Conservation (phyloP, 2,113 vertebrate species). For the Takifugu bimaculatus region DNA sequence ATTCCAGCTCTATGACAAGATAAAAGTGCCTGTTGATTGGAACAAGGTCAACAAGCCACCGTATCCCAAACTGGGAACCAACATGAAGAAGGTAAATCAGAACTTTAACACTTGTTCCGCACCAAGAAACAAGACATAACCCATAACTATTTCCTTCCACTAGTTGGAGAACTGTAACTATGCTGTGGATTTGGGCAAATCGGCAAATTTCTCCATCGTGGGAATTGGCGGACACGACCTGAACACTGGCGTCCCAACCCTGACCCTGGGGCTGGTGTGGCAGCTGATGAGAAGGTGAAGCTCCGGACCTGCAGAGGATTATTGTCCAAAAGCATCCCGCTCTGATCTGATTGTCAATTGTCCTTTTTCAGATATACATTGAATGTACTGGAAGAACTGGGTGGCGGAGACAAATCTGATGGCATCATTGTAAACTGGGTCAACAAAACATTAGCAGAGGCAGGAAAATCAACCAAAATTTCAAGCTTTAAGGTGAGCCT, state of each 20-base stretch:
- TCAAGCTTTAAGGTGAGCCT: conserved; percentile 86
- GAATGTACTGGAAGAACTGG: conserved; percentile 89
- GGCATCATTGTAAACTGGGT: conserved; percentile 90
- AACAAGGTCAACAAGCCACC: conserved; percentile 91
- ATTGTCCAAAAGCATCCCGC: not conserved
- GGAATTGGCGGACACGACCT: conserved; percentile 95
- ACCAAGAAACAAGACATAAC: not conserved
- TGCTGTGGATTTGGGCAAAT: conserved; percentile 89
- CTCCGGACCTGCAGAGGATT: not conserved
- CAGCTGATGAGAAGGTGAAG: conserved; percentile 95
- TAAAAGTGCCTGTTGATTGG: conserved; percentile 94
- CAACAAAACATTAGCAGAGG: conserved; percentile 82
- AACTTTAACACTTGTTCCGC: not conserved
- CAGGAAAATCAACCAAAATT: conserved; percentile 82
- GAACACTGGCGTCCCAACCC: conserved; percentile 86
- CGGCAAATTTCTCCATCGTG: conserved; percentile 91
- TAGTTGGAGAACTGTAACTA: conserved; percentile 97
- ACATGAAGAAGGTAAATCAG: conserved; percentile 90
- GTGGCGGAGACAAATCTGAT: conserved; percentile 91
- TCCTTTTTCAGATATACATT: conserved; percentile 84
- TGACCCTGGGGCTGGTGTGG: conserved; percentile 89
- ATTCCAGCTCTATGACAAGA: conserved; percentile 95
- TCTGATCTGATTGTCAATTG: not conserved
- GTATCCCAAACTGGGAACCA: conserved; percentile 89
- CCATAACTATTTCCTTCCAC: not conserved